Evolutionary conservation across 64 coral and sea anemone genomes (phyloP).

Genomic region (Montipora cactus): DNA sequence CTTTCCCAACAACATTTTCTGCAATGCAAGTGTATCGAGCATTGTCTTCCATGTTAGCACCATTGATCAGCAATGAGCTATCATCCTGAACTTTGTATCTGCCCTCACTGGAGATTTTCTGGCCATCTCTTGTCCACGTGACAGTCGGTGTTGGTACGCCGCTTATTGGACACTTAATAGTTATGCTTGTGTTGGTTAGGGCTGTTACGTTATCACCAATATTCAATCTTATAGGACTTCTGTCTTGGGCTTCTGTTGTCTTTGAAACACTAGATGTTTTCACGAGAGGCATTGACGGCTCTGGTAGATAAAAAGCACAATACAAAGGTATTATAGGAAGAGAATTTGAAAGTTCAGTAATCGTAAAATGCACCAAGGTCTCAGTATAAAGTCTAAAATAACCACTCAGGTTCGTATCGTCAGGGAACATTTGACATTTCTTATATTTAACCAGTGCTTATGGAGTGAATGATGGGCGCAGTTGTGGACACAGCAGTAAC

Average conservation of each 20-base stretch:
- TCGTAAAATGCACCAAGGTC: too few relatives aligned
- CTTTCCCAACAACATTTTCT: slow-evolving; percentile 32
- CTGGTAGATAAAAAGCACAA: not conserved
- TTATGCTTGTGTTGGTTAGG: slow-evolving; percentile 60
- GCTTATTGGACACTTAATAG: slow-evolving; percentile 50
- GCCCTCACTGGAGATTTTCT: not conserved
- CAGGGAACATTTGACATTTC: too few relatives aligned
- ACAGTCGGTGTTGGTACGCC: slow-evolving; percentile 60
- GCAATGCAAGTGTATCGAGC: slow-evolving; percentile 58
- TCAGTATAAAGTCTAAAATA: too few relatives aligned
- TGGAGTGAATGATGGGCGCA: too few relatives aligned
- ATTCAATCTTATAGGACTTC: not conserved
- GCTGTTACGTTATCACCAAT: slow-evolving; percentile 70
- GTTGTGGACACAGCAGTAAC: too few relatives aligned
- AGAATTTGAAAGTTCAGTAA: too few relatives aligned
- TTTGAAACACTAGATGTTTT: slow-evolving; percentile 6
- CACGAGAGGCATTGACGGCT: slow-evolving; percentile 1
- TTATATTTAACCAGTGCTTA: too few relatives aligned
- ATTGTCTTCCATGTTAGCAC: slow-evolving; percentile 7
- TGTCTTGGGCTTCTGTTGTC: not conserved
- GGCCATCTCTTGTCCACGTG: slow-evolving; percentile 69
- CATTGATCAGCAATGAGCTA: slow-evolving; percentile 37
- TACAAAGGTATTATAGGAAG: not conserved
- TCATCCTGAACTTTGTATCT: slow-evolving; percentile 28
- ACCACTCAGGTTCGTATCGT: too few relatives aligned